Conservation (phyloP, 1,140 invertebrate genomes). For the Drosophila kohkoa region DNA sequence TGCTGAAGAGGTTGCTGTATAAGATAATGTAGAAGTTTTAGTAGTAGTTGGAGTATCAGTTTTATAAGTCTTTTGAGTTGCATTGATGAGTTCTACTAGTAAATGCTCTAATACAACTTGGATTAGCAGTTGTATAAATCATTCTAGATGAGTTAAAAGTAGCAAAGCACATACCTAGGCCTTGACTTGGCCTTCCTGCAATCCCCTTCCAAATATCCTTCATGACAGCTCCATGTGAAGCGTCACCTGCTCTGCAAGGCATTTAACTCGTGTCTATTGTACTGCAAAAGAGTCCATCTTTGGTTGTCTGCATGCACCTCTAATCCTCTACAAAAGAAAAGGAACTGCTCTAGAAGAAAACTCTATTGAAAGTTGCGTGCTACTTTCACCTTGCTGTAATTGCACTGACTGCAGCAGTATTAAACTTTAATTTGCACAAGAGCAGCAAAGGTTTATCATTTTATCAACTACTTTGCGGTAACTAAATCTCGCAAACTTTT, state of each 20-base stretch:
- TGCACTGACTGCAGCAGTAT: background rate
- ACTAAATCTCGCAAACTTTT: background rate
- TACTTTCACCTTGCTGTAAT: background rate
- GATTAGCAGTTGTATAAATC: too few species aligned
- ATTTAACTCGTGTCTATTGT: background rate
- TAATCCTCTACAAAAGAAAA: background rate
- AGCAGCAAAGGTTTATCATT: background rate
- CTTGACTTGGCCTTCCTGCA: background rate
- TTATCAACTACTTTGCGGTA: background rate
- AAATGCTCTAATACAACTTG: background rate
- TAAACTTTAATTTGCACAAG: background rate
- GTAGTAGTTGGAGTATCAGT: too few species aligned
- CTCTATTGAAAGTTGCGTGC: too few species aligned
- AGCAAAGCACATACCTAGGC: too few species aligned
- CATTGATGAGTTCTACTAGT: background rate
- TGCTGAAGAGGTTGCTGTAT: too few species aligned
- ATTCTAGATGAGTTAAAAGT: too few species aligned
- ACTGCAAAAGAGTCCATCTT: background rate
- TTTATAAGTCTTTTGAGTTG: too few species aligned
- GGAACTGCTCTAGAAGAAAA: too few species aligned
- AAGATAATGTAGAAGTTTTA: too few species aligned
- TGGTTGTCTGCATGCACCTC: background rate
- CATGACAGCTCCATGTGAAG: background rate
- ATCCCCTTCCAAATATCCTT: background rate
- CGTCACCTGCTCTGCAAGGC: background rate